Percentiles rank a stretch among this genome's conserved stretches.
phyloP scores from a whole-genome alignment of 1,140 invertebrate species.

The Listronotus bonariensis region DNA sequence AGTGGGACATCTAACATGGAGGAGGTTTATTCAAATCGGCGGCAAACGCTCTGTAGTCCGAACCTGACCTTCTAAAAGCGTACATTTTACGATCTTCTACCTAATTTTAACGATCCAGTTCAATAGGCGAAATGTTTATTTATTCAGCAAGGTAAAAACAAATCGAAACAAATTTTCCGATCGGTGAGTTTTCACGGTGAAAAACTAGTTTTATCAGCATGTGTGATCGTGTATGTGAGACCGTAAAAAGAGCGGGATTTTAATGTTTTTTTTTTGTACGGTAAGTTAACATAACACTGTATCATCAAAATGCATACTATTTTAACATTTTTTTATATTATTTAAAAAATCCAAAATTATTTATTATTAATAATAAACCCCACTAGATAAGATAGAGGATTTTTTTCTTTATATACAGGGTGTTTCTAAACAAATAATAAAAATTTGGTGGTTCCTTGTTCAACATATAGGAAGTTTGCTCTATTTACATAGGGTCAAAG shows the following conservation, averaged over 20 bases:
- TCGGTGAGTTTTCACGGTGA: neutral
- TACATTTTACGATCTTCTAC: conserved; percentile 27
- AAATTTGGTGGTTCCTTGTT: too few relatives aligned
- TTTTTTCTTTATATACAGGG: too few relatives aligned
- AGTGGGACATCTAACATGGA: conserved; percentile 13
- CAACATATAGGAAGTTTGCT: too few relatives aligned
- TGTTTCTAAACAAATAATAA: too few relatives aligned
- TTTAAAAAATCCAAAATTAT: too few relatives aligned
- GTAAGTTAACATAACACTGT: too few relatives aligned
- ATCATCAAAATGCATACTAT: too few relatives aligned
- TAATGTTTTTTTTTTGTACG: neutral
- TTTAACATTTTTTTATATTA: too few relatives aligned
- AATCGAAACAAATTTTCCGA: conserved; percentile 5
- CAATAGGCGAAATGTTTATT: conserved; percentile 35
- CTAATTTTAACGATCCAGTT: conserved; percentile 25
- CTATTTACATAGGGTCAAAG: too few relatives aligned
- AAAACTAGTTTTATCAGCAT: neutral
- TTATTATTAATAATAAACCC: too few relatives aligned
- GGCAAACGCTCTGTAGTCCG: conserved; percentile 28
- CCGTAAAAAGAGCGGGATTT: neutral
- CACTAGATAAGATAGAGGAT: too few relatives aligned
- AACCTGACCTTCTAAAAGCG: conserved; percentile 38
- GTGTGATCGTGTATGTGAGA: neutral
- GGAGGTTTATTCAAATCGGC: conserved; percentile 22
- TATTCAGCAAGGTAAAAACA: conserved; percentile 9